Evolutionary conservation across 92 coral and sea anemone genomes (phyloP).

Genomic region (Hydrozoanthus gracilis): DNA sequence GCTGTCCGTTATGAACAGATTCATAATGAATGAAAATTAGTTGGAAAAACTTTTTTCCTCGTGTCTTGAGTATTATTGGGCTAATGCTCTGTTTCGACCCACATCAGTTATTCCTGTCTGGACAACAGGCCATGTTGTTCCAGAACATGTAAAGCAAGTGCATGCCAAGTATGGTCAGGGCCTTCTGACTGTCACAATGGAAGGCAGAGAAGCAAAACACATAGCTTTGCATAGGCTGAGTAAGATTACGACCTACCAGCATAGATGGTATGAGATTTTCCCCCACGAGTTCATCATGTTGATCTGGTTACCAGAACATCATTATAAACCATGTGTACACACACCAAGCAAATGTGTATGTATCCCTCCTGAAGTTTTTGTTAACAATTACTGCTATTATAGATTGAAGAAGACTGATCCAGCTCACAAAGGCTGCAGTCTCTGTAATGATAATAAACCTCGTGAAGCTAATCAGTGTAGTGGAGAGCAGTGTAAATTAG

Average conservation of each 20-base stretch:
- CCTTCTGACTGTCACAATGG: constrained; percentile 66
- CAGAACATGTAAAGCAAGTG: constrained; percentile 61
- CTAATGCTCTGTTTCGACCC: constrained; percentile 55
- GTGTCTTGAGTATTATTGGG: constrained; percentile 58
- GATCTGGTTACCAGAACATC: constrained; percentile 71
- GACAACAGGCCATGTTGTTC: constrained; percentile 67
- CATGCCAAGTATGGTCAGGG: constrained; percentile 59
- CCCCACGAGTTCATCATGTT: constrained; percentile 59
- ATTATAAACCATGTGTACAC: constrained; percentile 57
- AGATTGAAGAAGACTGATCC: constrained; percentile 53
- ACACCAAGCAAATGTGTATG: constrained; percentile 61
- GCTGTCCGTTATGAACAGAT: constrained; percentile 59
- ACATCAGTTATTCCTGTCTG: constrained; percentile 59
- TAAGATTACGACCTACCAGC: constrained; percentile 56
- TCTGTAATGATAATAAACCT: constrained; percentile 39
- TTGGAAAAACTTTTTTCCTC: constrained; percentile 46
- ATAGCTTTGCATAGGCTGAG: constrained; percentile 64
- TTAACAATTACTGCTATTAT: constrained; percentile 51
- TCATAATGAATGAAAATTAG: constrained; percentile 40
- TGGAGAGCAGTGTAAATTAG: constrained; percentile 37
- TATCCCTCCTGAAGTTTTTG: constrained; percentile 50
- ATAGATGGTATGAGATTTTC: constrained; percentile 70
- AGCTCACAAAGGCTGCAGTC: constrained; percentile 46
- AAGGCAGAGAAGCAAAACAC: constrained; percentile 71
- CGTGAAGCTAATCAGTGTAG: constrained; percentile 40